Evolutionary conservation across 2,113 vertebrate species (phyloP).

Genomic region (Melierax canorus): DNA sequence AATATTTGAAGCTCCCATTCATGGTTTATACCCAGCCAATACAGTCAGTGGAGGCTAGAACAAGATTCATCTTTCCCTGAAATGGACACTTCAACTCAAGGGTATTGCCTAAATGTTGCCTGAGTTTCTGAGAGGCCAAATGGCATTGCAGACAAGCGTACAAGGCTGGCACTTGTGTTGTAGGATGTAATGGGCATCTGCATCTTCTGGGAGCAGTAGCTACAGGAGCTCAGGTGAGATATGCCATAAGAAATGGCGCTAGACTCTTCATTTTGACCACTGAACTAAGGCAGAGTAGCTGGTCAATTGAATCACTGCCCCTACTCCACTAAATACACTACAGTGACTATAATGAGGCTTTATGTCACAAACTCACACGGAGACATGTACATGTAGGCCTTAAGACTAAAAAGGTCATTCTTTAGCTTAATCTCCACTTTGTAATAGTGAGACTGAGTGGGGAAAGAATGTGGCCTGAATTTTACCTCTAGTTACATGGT

Average conservation of each 20-base stretch:
- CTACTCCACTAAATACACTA: neutral
- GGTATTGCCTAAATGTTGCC: no score
- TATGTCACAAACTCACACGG: neutral
- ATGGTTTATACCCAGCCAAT: rapidly evolving
- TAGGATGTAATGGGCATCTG: no score
- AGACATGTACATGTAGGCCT: neutral
- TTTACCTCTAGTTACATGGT: neutral
- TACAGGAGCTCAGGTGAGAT: neutral
- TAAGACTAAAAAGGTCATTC: neutral
- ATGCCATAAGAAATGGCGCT: neutral
- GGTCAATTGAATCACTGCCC: neutral
- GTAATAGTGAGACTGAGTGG: neutral
- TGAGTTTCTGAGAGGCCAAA: neutral
- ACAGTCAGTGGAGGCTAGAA: neutral
- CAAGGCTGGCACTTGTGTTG: rapidly evolving
- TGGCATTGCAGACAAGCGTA: neutral
- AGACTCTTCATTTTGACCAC: neutral
- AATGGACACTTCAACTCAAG: neutral
- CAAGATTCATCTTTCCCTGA: neutral
- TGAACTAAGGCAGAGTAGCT: neutral
- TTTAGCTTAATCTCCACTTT: neutral
- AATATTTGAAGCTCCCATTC: neutral
- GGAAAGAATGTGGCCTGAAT: neutral
- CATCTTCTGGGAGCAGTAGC: neutral
- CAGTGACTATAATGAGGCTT: neutral